phyloP scores from a whole-genome alignment of 2,888 invertebrate species.

The Mechanitis messenoides region DNA sequence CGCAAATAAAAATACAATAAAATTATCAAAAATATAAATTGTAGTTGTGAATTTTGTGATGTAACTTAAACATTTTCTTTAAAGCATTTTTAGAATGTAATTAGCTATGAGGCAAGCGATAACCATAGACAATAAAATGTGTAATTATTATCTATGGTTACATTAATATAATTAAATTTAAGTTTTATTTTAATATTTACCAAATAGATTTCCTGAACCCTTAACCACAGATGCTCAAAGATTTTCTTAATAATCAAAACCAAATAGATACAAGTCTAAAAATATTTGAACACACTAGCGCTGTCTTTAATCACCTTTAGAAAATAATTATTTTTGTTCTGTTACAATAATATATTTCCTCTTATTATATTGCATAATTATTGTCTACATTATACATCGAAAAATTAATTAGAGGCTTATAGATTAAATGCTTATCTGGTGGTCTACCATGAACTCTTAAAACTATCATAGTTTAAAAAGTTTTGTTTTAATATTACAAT shows the following conservation, averaged over 20 bases:
- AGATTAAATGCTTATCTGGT: not conserved
- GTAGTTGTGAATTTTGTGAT: constrained; percentile 7
- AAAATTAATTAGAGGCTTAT: not conserved
- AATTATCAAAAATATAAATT: not conserved
- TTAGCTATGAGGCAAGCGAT: not conserved
- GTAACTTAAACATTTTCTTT: not conserved
- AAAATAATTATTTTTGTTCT: too few species aligned
- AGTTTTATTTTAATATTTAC: not conserved
- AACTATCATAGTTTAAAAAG: too few species aligned
- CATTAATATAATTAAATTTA: not conserved
- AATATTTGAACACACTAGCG: too few species aligned
- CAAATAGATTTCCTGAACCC: too few species aligned
- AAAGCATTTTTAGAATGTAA: not conserved
- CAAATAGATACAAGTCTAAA: too few species aligned
- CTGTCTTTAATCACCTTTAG: too few species aligned
- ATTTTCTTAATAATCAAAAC: not conserved
- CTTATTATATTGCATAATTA: not conserved
- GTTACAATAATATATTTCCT: too few species aligned
- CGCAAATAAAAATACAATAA: not conserved
- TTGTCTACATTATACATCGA: constrained; percentile 1
- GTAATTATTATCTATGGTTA: not conserved
- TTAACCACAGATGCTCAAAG: not conserved
- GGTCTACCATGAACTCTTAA: too few species aligned
- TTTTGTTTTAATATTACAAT: too few species aligned
- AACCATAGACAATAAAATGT: not conserved